Evolutionary conservation across 2,113 vertebrate species (phyloP).

Genomic region (Tringa solitaria): DNA sequence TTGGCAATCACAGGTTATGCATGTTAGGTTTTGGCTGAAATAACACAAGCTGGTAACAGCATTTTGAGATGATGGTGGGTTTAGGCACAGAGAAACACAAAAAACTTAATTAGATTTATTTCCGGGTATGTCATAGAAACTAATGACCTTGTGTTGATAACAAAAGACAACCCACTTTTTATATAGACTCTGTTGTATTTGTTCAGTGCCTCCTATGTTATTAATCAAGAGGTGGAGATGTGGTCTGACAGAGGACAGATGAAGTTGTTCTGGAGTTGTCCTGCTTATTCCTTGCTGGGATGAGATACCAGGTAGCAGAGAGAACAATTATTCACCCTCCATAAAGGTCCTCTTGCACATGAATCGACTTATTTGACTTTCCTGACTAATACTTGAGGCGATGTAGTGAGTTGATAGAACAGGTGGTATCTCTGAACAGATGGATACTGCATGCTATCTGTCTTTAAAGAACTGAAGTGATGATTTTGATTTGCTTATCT

Average conservation of each 20-base stretch:
- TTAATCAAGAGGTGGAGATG: not conserved
- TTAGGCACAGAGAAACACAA: not conserved
- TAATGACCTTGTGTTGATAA: not conserved
- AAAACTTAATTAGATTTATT: not conserved
- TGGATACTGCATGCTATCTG: conserved; percentile 34
- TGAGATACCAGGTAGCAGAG: not conserved
- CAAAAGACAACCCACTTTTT: not conserved
- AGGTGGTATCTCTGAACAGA: conserved; percentile 38
- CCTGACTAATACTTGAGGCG: not conserved
- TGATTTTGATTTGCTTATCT: conserved; percentile 53
- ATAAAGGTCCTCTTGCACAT: not conserved
- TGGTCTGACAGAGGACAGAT: not conserved
- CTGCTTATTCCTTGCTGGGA: not conserved
- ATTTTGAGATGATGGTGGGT: not conserved
- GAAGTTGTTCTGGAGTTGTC: not conserved
- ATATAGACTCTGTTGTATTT: not conserved
- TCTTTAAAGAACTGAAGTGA: conserved; percentile 46
- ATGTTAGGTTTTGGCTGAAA: not conserved
- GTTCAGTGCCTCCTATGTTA: not conserved
- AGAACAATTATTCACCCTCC: not conserved
- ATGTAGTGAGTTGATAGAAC: conserved; percentile 15
- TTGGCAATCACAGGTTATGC: not conserved
- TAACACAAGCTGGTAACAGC: not conserved
- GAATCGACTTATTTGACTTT: conserved; percentile 5
- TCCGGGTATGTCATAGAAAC: not conserved